Evolutionary conservation across 2,113 vertebrate genomes (phyloP), one percentile per base, ranked within the genome.

Genomic region (Pelecanoides urinatrix): DNA sequence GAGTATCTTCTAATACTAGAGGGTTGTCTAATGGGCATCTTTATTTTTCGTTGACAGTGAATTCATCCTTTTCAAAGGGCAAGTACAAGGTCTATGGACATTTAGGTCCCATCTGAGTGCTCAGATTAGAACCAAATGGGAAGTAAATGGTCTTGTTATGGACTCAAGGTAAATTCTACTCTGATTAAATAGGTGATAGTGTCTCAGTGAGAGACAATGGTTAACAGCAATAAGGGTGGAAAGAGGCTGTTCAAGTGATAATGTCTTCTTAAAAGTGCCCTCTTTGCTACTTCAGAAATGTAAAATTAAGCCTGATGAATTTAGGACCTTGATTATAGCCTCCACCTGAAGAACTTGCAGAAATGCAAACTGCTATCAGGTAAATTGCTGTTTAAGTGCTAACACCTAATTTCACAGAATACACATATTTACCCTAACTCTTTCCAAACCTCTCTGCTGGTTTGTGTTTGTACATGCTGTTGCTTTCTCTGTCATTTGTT

Each of bases 141-240:
- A 94, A 76, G n/a, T 83, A 92, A 92, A 95, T 89, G 66, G 53
- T 92, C 44, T 92, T 95, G 61, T 89, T 91, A 94, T 72, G 61
- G 40, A 92, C 91, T 94, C 62, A 85, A 91, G 73, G 53, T 96
- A 95, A 95, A 94, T 92, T 91, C 86, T 62, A 49, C 19, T 10
- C 65, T 84, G 47, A 92, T 92, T 96, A 94, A 95, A 91, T 38
- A 82, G 76, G 29, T 53, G 63, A 79, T 61, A 75, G 76, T 85
- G 71, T 81, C 58, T 94, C 73, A 78, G 79, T 50, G 29, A 93
- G 82, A 93, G 40, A 84, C 80, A 89, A 67, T 62, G 52, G 73
- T 81, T 95, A 94, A 61, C 17, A 81, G 19, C 42, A 91, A 4
- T 55, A 68, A 81, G 29, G 70, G 50, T 0, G 0, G 63, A 76